phyloP scores from a whole-genome alignment of 2,888 invertebrate genomes.

The Epistrophe eligans region DNA sequence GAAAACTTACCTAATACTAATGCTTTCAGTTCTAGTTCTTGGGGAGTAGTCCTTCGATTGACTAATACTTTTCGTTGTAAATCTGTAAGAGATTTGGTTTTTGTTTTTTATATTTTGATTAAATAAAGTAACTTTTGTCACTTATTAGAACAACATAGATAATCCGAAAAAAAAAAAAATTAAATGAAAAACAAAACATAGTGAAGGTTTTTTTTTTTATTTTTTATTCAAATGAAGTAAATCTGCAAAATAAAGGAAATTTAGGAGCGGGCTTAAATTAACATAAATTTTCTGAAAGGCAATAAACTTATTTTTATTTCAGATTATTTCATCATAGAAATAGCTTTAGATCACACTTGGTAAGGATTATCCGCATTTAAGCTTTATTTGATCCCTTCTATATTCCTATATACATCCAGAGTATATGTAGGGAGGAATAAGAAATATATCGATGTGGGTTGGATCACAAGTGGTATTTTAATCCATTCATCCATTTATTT shows the following conservation, averaged over 20 bases:
- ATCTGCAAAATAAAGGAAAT: constrained; percentile 15
- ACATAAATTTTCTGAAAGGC: constrained; percentile 7
- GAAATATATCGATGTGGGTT: constrained; percentile 14
- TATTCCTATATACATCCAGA: too few species aligned
- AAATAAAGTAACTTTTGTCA: constrained; percentile 10
- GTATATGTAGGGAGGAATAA: background rate
- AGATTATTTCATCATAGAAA: constrained; percentile 45
- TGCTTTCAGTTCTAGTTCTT: constrained; percentile 89
- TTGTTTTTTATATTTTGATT: constrained; percentile 36
- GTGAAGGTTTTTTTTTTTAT: constrained; percentile 15
- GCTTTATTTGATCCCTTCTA: constrained; percentile 11
- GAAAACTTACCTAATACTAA: constrained; percentile 87
- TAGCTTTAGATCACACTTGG: background rate
- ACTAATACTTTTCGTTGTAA: constrained; percentile 82
- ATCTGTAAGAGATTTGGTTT: constrained; percentile 78
- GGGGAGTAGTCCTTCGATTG: constrained; percentile 91
- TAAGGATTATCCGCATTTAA: constrained; percentile 10
- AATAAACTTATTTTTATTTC: constrained; percentile 43
- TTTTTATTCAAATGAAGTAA: constrained; percentile 7
- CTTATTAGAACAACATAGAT: background rate
- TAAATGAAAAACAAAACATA: constrained; percentile 32
- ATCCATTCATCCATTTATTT: constrained; percentile 1
- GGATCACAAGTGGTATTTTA: background rate
- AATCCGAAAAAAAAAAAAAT: constrained; percentile 22
- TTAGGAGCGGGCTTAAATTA: constrained; percentile 15